Evolutionary conservation across 1,140 invertebrate genomes (phyloP).

Genomic region (Ceratina japonica): DNA sequence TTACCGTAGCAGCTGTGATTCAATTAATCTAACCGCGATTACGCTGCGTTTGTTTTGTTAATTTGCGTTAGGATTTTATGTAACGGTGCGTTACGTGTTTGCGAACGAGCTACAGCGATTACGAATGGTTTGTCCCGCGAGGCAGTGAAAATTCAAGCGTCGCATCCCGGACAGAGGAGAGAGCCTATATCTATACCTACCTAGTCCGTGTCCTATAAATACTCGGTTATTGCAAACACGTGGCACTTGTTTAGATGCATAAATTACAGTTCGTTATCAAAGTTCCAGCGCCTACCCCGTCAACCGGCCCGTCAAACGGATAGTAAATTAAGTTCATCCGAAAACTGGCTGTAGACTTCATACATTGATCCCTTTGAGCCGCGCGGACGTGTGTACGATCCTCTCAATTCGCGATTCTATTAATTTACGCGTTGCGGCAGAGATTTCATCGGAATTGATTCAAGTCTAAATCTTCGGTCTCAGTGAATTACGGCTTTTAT

Average conservation of each 20-base stretch:
- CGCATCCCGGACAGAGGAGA: not conserved
- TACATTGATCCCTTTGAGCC: not conserved
- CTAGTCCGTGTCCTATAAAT: conserved; percentile 45
- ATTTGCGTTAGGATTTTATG: too few species aligned
- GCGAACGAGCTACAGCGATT: too few species aligned
- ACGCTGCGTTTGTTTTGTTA: too few species aligned
- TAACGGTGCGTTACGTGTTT: too few species aligned
- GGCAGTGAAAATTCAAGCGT: not conserved
- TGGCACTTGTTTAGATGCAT: conserved; percentile 45
- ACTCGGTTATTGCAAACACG: conserved; percentile 50
- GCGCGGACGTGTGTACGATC: not conserved
- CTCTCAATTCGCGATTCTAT: not conserved
- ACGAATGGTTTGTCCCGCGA: not conserved
- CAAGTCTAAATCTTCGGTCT: too few species aligned
- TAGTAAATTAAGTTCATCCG: conserved; percentile 25
- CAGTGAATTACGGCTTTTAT: too few species aligned
- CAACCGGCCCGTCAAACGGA: not conserved
- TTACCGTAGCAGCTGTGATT: too few species aligned
- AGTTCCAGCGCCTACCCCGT: not conserved
- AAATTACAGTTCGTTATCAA: conserved; percentile 42
- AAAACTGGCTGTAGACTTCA: not conserved
- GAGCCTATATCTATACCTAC: too few species aligned
- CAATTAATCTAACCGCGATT: too few species aligned
- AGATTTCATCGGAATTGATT: too few species aligned
- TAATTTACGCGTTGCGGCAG: not conserved